A percentile compares a stretch with the other conserved stretches of the same genome.
Conservation (phyloP, 2,888 invertebrate species). For the Pycnomerus fuliginosus region DNA sequence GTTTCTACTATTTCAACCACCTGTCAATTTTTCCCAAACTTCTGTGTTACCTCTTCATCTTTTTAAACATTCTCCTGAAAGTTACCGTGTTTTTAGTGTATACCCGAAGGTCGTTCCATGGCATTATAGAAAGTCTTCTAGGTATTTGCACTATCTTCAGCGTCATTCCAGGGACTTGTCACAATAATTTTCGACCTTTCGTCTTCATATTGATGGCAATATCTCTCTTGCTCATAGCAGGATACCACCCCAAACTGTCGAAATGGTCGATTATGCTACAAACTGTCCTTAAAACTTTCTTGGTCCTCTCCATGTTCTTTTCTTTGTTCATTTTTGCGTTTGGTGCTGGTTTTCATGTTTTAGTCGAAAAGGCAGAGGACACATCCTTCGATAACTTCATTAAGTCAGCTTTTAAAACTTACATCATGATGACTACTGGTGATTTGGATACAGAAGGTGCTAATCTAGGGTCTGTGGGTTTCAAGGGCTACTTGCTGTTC, state of each 20-base stretch:
- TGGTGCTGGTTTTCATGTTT: not conserved
- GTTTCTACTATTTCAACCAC: not conserved
- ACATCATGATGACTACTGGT: too few relatives aligned
- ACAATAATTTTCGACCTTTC: conserved; percentile 2
- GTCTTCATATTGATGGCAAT: conserved; percentile 4
- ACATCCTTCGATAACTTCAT: too few relatives aligned
- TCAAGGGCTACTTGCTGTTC: conserved; percentile 3
- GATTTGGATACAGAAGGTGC: too few relatives aligned
- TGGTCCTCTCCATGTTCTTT: conserved; percentile 2
- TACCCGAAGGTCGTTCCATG: not conserved
- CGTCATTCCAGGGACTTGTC: not conserved
- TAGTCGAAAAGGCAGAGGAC: conserved; percentile 2
- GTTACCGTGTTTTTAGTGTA: too few relatives aligned
- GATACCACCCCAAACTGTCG: conserved; percentile 9
- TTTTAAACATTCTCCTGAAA: too few relatives aligned
- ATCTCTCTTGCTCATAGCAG: conserved; percentile 3
- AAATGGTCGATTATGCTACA: conserved; percentile 13
- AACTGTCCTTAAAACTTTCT: conserved; percentile 7
- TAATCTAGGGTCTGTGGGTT: too few relatives aligned
- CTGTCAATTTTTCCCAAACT: not conserved
- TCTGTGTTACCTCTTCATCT: too few relatives aligned
- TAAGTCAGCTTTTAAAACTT: too few relatives aligned
- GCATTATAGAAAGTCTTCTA: not conserved
- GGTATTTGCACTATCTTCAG: not conserved
- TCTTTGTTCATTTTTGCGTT: conserved; percentile 2